A percentile compares a stretch with the other conserved stretches of the same genome.
Evolutionary conservation across 2,888 invertebrate genomes (phyloP).

Genomic region (Ormyrus thymus): DNA sequence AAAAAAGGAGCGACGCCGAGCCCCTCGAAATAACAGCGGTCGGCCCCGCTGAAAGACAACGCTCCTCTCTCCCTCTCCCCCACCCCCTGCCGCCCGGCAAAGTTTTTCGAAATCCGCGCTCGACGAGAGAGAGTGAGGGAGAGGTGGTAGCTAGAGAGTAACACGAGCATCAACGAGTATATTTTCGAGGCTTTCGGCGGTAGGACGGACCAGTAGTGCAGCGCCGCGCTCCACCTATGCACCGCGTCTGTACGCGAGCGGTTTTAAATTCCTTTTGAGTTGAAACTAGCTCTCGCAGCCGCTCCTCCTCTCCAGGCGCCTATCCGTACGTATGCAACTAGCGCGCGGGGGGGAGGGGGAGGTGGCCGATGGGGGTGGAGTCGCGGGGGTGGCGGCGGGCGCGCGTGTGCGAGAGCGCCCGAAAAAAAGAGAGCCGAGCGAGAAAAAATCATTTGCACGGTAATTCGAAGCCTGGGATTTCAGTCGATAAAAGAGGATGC

Average conservation of each 20-base stretch:
- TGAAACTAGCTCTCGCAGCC: conserved; percentile 60
- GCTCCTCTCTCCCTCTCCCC: conserved; percentile 19
- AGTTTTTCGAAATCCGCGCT: conserved; percentile 61
- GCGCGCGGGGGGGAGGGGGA: conserved; percentile 23
- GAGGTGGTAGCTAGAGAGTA: conserved; percentile 60
- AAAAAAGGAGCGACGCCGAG: not conserved
- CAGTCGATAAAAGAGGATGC: conserved; percentile 75
- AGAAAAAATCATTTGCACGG: conserved; percentile 74
- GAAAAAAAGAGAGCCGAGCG: conserved; percentile 63
- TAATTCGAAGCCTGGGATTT: conserved; percentile 76
- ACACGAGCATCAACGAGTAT: conserved; percentile 65
- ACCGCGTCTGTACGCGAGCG: conserved; percentile 55
- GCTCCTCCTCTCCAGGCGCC: conserved; percentile 34
- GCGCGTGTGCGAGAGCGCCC: conserved; percentile 44
- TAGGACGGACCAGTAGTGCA: not conserved
- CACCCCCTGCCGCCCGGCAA: not conserved
- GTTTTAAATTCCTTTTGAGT: conserved; percentile 74
- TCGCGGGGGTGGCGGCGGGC: not conserved
- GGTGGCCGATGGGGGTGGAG: not conserved
- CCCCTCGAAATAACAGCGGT: conserved; percentile 47
- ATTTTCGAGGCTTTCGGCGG: conserved; percentile 56
- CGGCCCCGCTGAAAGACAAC: conserved; percentile 30
- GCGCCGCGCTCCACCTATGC: not conserved
- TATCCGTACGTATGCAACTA: not conserved
- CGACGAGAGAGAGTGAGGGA: not conserved